Percentiles rank a stretch among this genome's conserved stretches.
These are phyloP conservation scores for Pachyrhynchus sulphureomaculatus DNA, from an alignment of 1,140 invertebrate species.

Conservation along the genomic window DNA sequence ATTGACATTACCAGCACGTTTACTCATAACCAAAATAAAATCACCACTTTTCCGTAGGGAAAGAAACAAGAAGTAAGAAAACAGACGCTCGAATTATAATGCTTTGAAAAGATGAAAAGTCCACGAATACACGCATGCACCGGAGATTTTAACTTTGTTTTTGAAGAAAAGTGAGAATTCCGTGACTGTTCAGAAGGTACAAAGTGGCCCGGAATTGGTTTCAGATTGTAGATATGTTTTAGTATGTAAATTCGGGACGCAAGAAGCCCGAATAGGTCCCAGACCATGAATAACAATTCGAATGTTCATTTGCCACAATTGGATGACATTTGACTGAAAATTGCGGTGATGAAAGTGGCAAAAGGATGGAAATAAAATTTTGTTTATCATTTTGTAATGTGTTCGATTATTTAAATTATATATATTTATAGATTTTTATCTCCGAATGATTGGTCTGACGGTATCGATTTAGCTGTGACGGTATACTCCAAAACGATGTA, in stretches of 20 bases:
- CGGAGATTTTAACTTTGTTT: constrained; percentile 23
- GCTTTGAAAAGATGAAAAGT: constrained; percentile 18
- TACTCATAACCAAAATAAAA: too few relatives aligned
- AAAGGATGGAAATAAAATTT: not conserved
- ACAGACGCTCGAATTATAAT: constrained; percentile 1
- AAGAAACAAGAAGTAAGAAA: not conserved
- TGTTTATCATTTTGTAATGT: too few relatives aligned
- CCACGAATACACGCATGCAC: constrained; percentile 1
- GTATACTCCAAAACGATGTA: too few relatives aligned
- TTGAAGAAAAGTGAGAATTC: constrained; percentile 22
- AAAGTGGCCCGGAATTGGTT: constrained; percentile 41
- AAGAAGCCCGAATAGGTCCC: constrained; percentile 47
- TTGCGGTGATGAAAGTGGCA: constrained; percentile 10
- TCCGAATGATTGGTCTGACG: too few relatives aligned
- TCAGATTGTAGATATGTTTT: constrained; percentile 46
- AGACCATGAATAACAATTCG: constrained; percentile 49
- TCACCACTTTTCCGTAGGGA: constrained; percentile 1
- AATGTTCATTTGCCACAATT: constrained; percentile 32
- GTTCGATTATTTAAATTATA: too few relatives aligned
- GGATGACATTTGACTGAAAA: constrained; percentile 40
- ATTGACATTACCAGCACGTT: too few relatives aligned
- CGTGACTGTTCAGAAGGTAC: not conserved
- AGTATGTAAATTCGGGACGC: constrained; percentile 49
- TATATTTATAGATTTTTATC: too few relatives aligned
- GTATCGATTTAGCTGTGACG: too few relatives aligned